These are phyloP conservation scores for Bradypodion ventrale DNA, from an alignment of 2,797 vertebrate species.

Conservation along the genomic window DNA sequence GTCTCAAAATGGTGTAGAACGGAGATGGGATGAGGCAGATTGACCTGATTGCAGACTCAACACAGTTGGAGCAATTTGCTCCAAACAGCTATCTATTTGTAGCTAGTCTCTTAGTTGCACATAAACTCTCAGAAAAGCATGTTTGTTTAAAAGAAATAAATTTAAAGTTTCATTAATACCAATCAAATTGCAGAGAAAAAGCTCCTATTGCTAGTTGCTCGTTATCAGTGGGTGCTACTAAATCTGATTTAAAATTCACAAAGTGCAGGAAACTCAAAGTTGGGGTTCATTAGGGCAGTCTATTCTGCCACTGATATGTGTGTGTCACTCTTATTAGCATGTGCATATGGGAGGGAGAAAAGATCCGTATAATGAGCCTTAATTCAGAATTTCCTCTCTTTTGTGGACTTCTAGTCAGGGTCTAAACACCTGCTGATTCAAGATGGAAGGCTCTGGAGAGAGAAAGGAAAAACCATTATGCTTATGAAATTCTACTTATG, in stretches of 20 bases:
- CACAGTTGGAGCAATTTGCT: no score
- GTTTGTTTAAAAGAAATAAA: no score
- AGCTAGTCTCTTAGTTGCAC: no score
- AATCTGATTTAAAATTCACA: slow-evolving; percentile 32
- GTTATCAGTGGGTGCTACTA: slow-evolving; percentile 39
- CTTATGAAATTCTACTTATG: slow-evolving; percentile 22
- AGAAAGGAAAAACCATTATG: not conserved
- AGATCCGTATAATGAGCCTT: slow-evolving; percentile 2
- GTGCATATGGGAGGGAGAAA: slow-evolving; percentile 14
- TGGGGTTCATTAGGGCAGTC: slow-evolving; percentile 52
- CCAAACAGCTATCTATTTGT: no score
- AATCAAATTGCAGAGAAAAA: slow-evolving; percentile 15
- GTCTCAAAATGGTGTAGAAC: no score
- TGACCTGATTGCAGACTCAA: no score
- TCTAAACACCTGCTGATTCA: slow-evolving; percentile 34
- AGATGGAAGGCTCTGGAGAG: not conserved
- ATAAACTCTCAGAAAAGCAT: no score
- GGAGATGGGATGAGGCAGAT: no score
- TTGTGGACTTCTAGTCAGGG: slow-evolving; percentile 33
- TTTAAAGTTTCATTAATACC: slow-evolving; percentile 10
- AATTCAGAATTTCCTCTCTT: slow-evolving; percentile 33
- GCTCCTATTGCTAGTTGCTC: slow-evolving; percentile 21
- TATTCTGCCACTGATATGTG: not conserved
- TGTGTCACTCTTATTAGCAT: slow-evolving; percentile 41
- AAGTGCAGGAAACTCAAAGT: slow-evolving; percentile 63